A percentile compares a stretch with the other conserved stretches of the same genome.
These are phyloP conservation scores for Sisor rabdophorus DNA, from an alignment of 2,113 vertebrate species.

Conservation along the genomic window DNA sequence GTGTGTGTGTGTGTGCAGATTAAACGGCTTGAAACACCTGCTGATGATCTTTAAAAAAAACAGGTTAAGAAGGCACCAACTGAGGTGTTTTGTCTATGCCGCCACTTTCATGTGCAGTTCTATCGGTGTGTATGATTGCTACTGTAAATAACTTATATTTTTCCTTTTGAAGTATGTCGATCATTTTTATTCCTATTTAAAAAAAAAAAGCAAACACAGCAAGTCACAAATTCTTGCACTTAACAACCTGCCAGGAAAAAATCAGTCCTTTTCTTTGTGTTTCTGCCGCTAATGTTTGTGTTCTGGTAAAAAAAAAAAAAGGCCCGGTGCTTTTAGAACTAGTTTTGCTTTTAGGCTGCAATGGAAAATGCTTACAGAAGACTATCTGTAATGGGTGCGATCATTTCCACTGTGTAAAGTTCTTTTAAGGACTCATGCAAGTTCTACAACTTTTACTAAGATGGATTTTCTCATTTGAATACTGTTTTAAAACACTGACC, in stretches of 20 bases:
- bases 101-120: neutral
- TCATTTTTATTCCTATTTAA: neutral
- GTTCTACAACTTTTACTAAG: neutral
- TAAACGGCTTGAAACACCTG: constrained; percentile 13
- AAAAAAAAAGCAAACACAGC: too few relatives aligned
- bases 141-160: neutral
- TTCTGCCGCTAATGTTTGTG: neutral
- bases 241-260: neutral
- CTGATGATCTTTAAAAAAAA: constrained; percentile 13
- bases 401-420: neutral
- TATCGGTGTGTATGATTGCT: neutral
- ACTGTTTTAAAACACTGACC: too few relatives aligned
- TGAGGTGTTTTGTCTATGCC: neutral
- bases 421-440: neutral
- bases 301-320: neutral
- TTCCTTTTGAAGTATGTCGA: neutral
- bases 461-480: too few relatives aligned
- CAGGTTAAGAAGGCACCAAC: neutral
- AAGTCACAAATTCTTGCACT: neutral
- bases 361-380: neutral
- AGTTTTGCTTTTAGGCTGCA: neutral
- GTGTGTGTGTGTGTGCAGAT: constrained; percentile 1
- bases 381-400: neutral
- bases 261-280: neutral
- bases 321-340: constrained; percentile 5